Evolutionary conservation across 2,797 vertebrate species (phyloP).

Genomic region (Spinus pinus): DNA sequence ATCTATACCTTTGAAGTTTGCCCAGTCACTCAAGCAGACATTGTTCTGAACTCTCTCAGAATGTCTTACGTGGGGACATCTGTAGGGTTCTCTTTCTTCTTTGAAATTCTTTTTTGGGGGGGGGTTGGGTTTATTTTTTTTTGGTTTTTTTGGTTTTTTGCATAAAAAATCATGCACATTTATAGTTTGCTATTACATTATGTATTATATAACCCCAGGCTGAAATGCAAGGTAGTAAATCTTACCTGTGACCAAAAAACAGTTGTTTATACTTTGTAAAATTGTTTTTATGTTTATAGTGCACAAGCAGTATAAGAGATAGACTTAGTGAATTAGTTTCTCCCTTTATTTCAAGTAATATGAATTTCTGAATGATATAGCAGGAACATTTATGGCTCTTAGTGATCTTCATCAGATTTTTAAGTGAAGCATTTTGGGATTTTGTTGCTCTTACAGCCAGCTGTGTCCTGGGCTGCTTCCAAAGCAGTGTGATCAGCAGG

Average conservation of each 20-base stretch:
- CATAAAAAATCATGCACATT: background rate
- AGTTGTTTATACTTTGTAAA: background rate
- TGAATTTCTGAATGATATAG: background rate
- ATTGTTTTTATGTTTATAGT: background rate
- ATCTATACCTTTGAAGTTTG: background rate
- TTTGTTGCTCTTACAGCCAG: background rate
- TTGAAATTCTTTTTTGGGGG: background rate
- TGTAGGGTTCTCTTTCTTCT: background rate
- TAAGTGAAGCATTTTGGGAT: background rate
- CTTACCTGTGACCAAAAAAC: background rate
- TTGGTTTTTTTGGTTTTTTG: background rate
- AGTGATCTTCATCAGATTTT: background rate
- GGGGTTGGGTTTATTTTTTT: too few relatives aligned
- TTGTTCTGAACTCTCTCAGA: background rate
- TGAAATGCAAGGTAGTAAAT: background rate
- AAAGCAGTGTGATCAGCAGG: background rate
- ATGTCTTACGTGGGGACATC: background rate
- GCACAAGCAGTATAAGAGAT: rapidly evolving
- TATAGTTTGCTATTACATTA: background rate
- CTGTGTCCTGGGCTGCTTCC: background rate
- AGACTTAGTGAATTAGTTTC: background rate
- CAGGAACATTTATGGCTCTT: background rate
- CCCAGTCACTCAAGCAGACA: background rate
- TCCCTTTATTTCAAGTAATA: background rate
- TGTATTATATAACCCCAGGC: background rate